phyloP scores from a whole-genome alignment of 1,140 invertebrate genomes.

The Daktulosphaira vitifoliae region DNA sequence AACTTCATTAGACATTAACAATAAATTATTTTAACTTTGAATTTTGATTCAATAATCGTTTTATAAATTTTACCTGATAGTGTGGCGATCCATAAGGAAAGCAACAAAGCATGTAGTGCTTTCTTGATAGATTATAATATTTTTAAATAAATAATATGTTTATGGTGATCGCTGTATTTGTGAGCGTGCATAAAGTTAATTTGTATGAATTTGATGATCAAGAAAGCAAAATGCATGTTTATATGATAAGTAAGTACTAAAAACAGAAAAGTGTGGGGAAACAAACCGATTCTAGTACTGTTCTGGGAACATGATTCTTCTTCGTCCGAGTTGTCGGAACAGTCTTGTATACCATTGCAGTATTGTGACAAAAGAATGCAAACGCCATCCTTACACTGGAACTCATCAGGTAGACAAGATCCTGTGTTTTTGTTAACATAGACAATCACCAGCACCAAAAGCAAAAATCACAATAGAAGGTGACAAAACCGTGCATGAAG shows the following conservation, averaged over 20 bases:
- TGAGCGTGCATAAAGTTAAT: too few species aligned
- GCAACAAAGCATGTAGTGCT: slow-evolving; percentile 3
- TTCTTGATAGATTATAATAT: slow-evolving; percentile 6
- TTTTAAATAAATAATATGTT: neutral
- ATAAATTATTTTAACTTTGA: neutral
- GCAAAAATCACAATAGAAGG: slow-evolving; percentile 31
- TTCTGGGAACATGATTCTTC: slow-evolving; percentile 58
- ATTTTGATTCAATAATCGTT: too few species aligned
- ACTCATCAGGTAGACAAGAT: slow-evolving; percentile 37
- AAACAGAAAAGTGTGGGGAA: slow-evolving; percentile 8
- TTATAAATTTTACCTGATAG: slow-evolving; percentile 4
- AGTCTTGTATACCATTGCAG: slow-evolving; percentile 76
- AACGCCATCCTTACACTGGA: slow-evolving; percentile 45
- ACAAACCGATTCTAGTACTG: slow-evolving; percentile 32
- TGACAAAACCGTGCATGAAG: slow-evolving; percentile 26
- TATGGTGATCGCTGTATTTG: too few species aligned
- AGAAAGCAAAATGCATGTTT: slow-evolving; percentile 3
- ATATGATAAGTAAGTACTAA: neutral
- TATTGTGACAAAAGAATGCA: slow-evolving; percentile 71
- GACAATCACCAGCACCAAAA: slow-evolving; percentile 25
- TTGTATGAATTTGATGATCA: neutral
- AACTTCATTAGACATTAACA: too few species aligned
- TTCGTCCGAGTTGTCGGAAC: slow-evolving; percentile 75
- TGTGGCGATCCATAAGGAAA: neutral
- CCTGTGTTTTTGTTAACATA: slow-evolving; percentile 30